A percentile compares a stretch with the other conserved stretches of the same genome.
These are phyloP conservation scores for Brenthis hecate DNA, from an alignment of 2,888 invertebrate species.

Conservation along the genomic window DNA sequence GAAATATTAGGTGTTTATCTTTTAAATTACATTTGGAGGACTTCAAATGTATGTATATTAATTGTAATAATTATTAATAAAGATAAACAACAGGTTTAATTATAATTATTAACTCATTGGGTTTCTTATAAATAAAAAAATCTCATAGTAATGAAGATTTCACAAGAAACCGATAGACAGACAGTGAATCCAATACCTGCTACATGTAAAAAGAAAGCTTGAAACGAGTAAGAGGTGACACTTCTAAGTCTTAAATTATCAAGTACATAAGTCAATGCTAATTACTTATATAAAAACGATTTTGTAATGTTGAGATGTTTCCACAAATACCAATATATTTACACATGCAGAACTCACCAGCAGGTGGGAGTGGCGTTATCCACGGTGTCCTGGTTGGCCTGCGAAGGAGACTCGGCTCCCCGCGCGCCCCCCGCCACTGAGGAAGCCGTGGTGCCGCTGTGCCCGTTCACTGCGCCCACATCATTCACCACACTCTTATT, in stretches of 20 bases:
- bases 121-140: neutral
- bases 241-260: neutral
- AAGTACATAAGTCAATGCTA: no score
- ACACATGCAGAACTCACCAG: conserved; percentile 61
- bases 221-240: neutral
- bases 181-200: neutral
- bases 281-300: neutral
- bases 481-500: conserved; percentile 83
- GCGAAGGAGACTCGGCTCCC: conserved; percentile 82
- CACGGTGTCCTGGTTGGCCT: conserved; percentile 80
- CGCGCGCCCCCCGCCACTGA: conserved; percentile 80
- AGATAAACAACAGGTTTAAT: no score
- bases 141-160: neutral
- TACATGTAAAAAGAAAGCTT: no score
- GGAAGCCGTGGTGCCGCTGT: conserved; percentile 79
- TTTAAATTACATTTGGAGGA: no score
- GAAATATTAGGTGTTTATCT: no score
- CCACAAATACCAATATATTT: neutral
- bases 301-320: neutral
- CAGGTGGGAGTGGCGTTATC: conserved; percentile 79
- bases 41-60: no score
- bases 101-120: no score
- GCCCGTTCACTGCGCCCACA: conserved; percentile 82
- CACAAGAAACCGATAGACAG: neutral
- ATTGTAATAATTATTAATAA: no score